These are phyloP conservation scores for Eubasilissa regina DNA, from an alignment of 1,140 invertebrate species.

Conservation along the genomic window DNA sequence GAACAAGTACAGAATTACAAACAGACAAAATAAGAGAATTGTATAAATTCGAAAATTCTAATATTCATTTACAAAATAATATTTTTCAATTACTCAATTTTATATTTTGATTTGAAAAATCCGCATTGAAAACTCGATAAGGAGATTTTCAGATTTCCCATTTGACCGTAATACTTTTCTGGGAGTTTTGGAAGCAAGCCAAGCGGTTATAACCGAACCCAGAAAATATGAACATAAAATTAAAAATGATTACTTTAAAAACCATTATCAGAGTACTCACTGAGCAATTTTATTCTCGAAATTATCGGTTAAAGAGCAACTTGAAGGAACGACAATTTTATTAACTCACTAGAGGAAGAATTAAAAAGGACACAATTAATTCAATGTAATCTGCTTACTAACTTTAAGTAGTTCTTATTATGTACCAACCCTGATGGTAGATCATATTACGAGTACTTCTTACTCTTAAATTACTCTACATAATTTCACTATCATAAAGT, in stretches of 20 bases:
- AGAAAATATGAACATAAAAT: conserved; percentile 24
- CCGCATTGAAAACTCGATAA: conserved; percentile 24
- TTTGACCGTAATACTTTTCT: conserved; percentile 28
- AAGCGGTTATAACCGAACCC: conserved; percentile 23
- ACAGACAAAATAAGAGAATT: no score
- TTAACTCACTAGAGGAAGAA: no score
- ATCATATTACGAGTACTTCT: no score
- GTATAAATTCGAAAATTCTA: no score
- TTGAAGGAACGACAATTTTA: not conserved
- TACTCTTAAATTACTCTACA: no score
- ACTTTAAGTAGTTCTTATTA: no score
- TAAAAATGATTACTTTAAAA: conserved; percentile 38
- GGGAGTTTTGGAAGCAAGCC: conserved; percentile 21
- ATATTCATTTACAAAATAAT: no score
- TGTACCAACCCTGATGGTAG: no score
- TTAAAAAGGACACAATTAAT: no score
- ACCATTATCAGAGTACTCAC: conserved; percentile 29
- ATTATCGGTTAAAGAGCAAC: conserved; percentile 1
- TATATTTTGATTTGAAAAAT: conserved; percentile 17
- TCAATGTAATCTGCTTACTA: no score
- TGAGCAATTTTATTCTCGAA: conserved; percentile 16
- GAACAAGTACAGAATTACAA: no score
- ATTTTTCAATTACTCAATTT: not conserved
- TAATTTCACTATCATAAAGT: no score
- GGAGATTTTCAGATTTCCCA: conserved; percentile 28